phyloP scores from a whole-genome alignment of 2,797 vertebrate species.

The Eospalax fontanierii region DNA sequence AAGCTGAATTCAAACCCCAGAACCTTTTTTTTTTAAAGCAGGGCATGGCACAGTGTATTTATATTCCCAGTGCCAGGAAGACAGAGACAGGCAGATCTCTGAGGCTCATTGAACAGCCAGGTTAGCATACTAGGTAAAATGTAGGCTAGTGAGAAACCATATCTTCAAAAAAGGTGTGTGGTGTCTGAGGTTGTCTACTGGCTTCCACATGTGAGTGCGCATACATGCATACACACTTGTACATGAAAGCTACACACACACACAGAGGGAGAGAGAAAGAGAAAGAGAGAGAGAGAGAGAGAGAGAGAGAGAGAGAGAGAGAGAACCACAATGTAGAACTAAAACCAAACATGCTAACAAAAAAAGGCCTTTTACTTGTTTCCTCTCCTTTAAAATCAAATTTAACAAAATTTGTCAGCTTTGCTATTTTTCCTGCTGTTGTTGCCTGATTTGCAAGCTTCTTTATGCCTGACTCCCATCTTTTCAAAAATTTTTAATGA shows the following conservation, averaged over 20 bases:
- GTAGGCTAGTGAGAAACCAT: not conserved
- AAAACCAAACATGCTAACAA: not conserved
- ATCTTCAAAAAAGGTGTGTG: not conserved
- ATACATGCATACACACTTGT: not conserved
- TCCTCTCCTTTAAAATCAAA: slow-evolving; percentile 44
- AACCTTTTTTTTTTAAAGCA: not conserved
- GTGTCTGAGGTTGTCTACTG: not conserved
- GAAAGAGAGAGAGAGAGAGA: no score
- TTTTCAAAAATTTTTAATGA: not conserved
- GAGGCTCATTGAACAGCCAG: not conserved
- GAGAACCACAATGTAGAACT: not conserved
- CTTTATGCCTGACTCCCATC: slow-evolving; percentile 13
- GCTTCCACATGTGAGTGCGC: not conserved
- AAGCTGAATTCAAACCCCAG: not conserved
- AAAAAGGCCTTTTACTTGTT: slow-evolving; percentile 37
- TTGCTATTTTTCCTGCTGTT: slow-evolving; percentile 15
- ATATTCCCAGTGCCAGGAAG: not conserved
- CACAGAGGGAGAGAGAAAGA: no score
- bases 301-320: no score
- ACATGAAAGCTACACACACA: not conserved
- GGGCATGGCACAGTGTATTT: not conserved
- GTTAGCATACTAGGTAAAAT: not conserved
- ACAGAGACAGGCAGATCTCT: not conserved
- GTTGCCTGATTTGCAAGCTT: not conserved
- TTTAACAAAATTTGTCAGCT: not conserved